Conservation (phyloP, 2,888 invertebrate species). For the Oligia latruncula region DNA sequence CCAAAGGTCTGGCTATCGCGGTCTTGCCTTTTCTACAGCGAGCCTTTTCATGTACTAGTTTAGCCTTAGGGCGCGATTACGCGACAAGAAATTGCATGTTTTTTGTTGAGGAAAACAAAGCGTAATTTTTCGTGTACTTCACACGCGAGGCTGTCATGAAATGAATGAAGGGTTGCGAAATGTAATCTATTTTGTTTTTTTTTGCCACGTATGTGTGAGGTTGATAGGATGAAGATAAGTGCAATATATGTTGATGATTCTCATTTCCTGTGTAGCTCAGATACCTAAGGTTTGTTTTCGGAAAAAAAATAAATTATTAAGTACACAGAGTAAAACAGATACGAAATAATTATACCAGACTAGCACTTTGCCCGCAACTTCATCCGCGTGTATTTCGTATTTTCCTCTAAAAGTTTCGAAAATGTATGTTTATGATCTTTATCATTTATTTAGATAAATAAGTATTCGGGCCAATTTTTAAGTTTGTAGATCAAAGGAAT, state of each 20-base stretch:
- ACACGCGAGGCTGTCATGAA: slow-evolving; percentile 67
- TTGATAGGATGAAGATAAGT: slow-evolving; percentile 3
- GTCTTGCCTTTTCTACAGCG: slow-evolving; percentile 70
- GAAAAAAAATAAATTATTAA: no score
- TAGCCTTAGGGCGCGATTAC: slow-evolving; percentile 65
- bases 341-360: no score
- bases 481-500: no score
- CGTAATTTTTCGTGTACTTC: slow-evolving; percentile 65
- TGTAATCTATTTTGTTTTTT: slow-evolving; percentile 51
- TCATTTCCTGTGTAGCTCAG: background rate
- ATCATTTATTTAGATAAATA: no score
- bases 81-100: slow-evolving; percentile 64
- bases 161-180: slow-evolving; percentile 66
- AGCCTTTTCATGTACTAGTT: slow-evolving; percentile 72
- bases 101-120: slow-evolving; percentile 63
- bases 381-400: no score
- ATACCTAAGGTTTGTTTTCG: no score
- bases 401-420: no score
- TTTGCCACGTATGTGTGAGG: background rate
- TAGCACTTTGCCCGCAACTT: no score
- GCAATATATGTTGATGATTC: slow-evolving; percentile 5
- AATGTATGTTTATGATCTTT: no score
- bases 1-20: slow-evolving; percentile 77
- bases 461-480: no score
- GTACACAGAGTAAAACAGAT: no score